Evolutionary conservation across 2,888 invertebrate genomes (phyloP), one percentile per base, ranked within the genome.

Genomic region (Morpho achilles): DNA sequence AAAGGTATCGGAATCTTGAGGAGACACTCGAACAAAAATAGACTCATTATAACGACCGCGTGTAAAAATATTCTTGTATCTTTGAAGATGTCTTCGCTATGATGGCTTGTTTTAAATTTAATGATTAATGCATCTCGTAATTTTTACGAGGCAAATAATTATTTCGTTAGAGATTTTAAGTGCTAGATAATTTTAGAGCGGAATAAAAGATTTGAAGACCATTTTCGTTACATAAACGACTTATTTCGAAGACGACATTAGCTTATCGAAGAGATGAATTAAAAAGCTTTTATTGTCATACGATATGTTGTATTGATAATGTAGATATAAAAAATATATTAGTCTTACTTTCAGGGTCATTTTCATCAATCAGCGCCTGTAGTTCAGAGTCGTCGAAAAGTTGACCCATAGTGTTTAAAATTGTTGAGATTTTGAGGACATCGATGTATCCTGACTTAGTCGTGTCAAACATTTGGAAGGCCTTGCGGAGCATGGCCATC

Each of bases 381-480:
- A 99, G 91, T 82, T 98, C 98, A 51, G 94, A 93, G 77, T 98
- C 97, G 79, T 98, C 98, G 81, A 98, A 98, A 64, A 97, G 93
- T 80, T 98, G 98, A 46, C 98, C 98, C 95, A 98, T 97, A 59
- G 97, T 98, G 85, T 97, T 97, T 65, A 98, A 90, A 74, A 98
- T 97, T 71, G 97, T 97, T 67, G 97, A 95, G 80, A 98, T 96
- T 85, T 98, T 97, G 56, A 95, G 89, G 45, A 96, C 96, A 70
- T 98, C 97, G 68, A 98, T 98, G 87, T 95, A 96, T 51, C 98
- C 98, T 63, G 95, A 94, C 90, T 97, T 98, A 70, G 95, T 95
- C 68, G 97, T 97, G 88, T 98, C 98, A 79, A 98, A 98, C 98
- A 98, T 98, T 88, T 97, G 97, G 93, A 98, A 98, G 73, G 97